phyloP scores from a whole-genome alignment of 2,797 vertebrate species.

The Bradypus variegatus region DNA sequence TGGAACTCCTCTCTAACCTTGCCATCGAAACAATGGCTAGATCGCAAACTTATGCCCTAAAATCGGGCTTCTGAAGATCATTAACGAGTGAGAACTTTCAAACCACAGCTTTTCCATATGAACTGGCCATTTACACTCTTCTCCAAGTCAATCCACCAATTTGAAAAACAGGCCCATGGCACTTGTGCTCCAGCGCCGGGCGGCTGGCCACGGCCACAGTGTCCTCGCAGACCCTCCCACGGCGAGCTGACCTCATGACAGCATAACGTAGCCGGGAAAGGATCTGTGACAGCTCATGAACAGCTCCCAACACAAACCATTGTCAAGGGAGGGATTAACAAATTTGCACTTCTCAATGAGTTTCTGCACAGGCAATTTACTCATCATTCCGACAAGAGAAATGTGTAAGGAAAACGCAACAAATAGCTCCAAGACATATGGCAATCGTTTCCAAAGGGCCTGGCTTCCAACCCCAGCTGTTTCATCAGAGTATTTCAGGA shows the following conservation, averaged over 20 bases:
- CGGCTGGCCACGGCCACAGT: not conserved
- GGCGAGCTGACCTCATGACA: not conserved
- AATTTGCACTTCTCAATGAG: conserved; percentile 56
- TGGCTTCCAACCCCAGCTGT: no score
- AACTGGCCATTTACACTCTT: not conserved
- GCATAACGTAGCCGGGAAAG: conserved; percentile 50
- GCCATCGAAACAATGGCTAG: not conserved
- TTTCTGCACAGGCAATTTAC: conserved; percentile 58
- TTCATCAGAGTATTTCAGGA: no score
- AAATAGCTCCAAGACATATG: conserved; percentile 49
- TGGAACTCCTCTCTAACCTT: not conserved
- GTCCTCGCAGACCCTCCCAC: not conserved
- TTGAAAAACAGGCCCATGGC: not conserved
- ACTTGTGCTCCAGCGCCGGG: not conserved
- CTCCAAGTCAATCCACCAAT: not conserved
- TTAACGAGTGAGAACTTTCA: not conserved
- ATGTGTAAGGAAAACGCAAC: conserved; percentile 56
- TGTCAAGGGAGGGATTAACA: conserved; percentile 61
- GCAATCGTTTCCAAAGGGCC: conserved; percentile 47
- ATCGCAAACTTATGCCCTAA: not conserved
- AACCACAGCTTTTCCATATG: not conserved
- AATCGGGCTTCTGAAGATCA: not conserved
- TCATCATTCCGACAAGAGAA: conserved; percentile 59
- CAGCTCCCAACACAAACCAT: conserved; percentile 51
- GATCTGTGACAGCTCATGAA: conserved; percentile 58